Evolutionary conservation across 2,113 vertebrate species (phyloP).

Genomic region (Sphaerodactylus townsendi): DNA sequence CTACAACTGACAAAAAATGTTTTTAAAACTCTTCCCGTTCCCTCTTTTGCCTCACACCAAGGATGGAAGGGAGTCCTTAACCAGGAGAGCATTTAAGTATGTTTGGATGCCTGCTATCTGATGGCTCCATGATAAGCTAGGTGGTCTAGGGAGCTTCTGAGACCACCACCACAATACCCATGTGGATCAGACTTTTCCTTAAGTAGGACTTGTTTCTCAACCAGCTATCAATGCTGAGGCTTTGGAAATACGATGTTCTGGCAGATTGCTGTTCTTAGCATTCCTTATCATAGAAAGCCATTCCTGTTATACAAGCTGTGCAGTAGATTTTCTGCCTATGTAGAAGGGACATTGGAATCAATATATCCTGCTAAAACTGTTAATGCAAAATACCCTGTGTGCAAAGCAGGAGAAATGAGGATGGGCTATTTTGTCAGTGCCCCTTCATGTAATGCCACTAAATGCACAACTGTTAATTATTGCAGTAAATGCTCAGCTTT

Average conservation of each 20-base stretch:
- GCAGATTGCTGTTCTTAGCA: not conserved
- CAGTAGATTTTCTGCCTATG: rapidly evolving
- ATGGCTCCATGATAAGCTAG: not conserved
- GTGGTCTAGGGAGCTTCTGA: not conserved
- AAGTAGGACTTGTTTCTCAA: not conserved
- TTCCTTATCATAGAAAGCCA: not conserved
- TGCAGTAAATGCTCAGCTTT: conserved; percentile 4
- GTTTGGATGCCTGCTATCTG: not conserved
- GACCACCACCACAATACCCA: not conserved
- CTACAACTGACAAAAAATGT: not conserved
- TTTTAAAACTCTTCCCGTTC: not conserved
- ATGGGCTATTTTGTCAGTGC: not conserved
- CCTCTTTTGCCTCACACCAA: not conserved
- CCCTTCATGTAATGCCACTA: not conserved
- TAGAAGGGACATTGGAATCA: not conserved
- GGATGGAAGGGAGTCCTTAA: too few species aligned
- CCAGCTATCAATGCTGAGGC: not conserved
- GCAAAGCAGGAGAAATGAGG: not conserved
- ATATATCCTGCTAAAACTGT: not conserved
- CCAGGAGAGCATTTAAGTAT: not conserved
- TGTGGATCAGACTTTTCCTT: not conserved
- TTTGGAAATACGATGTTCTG: rapidly evolving
- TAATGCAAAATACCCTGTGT: not conserved
- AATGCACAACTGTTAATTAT: not conserved
- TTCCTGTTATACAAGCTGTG: not conserved